Percentiles rank a stretch among this genome's conserved stretches.
These are phyloP conservation scores for Cyaniris semiargus DNA, from an alignment of 2,888 invertebrate species.

Conservation along the genomic window DNA sequence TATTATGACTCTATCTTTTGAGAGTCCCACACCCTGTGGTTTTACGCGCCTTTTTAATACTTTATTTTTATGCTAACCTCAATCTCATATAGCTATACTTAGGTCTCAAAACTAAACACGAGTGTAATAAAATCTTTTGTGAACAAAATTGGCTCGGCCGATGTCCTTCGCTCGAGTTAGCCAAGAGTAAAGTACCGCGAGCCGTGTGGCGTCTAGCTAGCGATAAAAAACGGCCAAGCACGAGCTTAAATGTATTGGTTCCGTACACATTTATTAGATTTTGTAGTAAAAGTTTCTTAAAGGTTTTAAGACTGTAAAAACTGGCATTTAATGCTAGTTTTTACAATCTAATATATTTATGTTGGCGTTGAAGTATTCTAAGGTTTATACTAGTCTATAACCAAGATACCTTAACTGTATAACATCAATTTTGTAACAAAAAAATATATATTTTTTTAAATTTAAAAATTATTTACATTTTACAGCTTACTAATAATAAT, in stretches of 20 bases:
- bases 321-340: no score
- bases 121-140: slow-evolving; percentile 28
- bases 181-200: slow-evolving; percentile 46
- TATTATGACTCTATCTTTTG: no score
- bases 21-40: not conserved
- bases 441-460: no score
- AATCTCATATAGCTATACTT: not conserved
- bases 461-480: no score
- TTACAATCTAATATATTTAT: no score
- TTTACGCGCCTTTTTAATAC: not conserved
- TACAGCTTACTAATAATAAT: no score
- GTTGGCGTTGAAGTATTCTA: no score
- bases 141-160: not conserved
- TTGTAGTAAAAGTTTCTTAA: not conserved
- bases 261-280: slow-evolving; percentile 37
- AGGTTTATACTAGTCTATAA: no score
- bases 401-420: no score
- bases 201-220: slow-evolving; percentile 44
- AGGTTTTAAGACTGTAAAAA: no score
- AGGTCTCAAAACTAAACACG: not conserved
- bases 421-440: no score
- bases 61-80: not conserved
- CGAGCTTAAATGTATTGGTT: slow-evolving; percentile 16
- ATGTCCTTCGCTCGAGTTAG: slow-evolving; percentile 48
- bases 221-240: slow-evolving; percentile 35